Evolutionary conservation across 2,797 vertebrate genomes (phyloP).

Genomic region (Micromesistius poutassou): DNA sequence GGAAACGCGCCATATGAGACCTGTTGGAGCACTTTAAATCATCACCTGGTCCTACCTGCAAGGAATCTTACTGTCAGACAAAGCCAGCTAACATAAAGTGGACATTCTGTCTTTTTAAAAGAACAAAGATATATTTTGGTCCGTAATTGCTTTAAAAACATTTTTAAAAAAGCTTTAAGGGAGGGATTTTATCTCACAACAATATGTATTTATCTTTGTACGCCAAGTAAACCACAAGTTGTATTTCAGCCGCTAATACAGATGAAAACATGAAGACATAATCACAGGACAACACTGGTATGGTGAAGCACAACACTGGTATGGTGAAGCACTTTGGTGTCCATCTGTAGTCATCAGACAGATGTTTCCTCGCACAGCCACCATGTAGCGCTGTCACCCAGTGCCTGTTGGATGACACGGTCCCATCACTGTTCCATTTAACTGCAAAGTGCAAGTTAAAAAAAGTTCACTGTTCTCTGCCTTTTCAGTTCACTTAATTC

Average conservation of each 20-base stretch:
- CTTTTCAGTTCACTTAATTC: neutral
- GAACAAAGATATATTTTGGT: neutral
- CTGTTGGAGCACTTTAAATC: neutral
- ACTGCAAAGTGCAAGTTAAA: no score
- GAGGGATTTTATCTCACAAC: neutral
- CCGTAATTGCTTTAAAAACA: neutral
- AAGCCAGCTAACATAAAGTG: no score
- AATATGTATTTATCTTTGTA: constrained; percentile 7
- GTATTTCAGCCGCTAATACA: constrained; percentile 26
- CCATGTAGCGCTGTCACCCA: neutral
- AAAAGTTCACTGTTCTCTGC: no score
- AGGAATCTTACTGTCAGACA: neutral
- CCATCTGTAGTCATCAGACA: constrained; percentile 44
- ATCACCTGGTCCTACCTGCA: neutral
- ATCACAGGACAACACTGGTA: constrained; percentile 50
- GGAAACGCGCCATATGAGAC: no score
- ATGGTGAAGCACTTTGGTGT: constrained; percentile 43
- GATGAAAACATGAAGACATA: constrained; percentile 51
- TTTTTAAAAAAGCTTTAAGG: neutral
- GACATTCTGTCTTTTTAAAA: neutral
- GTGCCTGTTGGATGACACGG: no score
- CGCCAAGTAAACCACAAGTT: neutral
- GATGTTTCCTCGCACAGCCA: constrained; percentile 38
- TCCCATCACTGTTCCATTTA: no score
- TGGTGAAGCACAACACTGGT: constrained; percentile 34